phyloP scores from a whole-genome alignment of 2,113 vertebrate genomes.

The Oryzias curvinotus region DNA sequence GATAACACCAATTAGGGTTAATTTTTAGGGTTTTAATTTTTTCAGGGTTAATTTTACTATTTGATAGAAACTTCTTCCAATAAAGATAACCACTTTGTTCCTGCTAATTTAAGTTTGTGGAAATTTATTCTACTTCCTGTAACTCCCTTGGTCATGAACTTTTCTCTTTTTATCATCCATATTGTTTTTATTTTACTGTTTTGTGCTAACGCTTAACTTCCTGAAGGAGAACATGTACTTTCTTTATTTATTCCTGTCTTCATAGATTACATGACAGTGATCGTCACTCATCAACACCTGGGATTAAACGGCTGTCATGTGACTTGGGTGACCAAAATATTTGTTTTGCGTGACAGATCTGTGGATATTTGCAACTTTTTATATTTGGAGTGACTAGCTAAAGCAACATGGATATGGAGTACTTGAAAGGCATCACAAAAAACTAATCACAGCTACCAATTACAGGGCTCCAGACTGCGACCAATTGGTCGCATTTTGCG shows the following conservation, averaged over 20 bases:
- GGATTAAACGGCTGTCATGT: constrained; percentile 89
- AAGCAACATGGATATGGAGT: too few species aligned
- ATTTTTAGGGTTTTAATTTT: too few species aligned
- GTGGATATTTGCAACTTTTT: constrained; percentile 47
- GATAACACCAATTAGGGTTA: too few species aligned
- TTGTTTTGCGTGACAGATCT: constrained; percentile 70
- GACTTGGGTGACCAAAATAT: constrained; percentile 74
- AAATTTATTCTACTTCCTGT: too few species aligned
- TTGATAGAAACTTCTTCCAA: too few species aligned
- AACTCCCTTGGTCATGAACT: neutral
- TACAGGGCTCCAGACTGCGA: too few species aligned
- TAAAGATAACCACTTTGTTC: too few species aligned
- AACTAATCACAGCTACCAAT: too few species aligned
- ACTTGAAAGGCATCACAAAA: too few species aligned
- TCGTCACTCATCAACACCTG: constrained; percentile 84
- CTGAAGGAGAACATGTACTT: constrained; percentile 82
- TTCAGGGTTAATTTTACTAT: too few species aligned
- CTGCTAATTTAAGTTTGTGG: too few species aligned
- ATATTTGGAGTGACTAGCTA: neutral
- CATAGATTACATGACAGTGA: constrained; percentile 97
- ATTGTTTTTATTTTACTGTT: constrained; percentile 24
- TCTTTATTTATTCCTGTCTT: constrained; percentile 91
- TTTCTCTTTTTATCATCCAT: neutral
- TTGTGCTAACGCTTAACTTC: constrained; percentile 63
- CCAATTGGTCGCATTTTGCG: too few species aligned